Conservation (phyloP, 2,113 vertebrate genomes). For the Seriola quinqueradiata region DNA sequence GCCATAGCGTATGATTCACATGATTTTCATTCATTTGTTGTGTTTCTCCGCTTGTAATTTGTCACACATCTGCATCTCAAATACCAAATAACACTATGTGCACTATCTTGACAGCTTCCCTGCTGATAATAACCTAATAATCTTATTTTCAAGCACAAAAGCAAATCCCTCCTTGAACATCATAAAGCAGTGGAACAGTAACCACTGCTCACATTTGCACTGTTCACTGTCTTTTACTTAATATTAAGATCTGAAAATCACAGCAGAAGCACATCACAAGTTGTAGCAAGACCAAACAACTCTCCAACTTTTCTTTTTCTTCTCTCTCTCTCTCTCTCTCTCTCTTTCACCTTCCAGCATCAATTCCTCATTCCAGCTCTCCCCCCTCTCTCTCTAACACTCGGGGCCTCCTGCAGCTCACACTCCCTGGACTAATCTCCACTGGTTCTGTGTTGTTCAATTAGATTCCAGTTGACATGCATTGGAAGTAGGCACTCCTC, state of each 20-base stretch:
- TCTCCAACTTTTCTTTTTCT: conserved; percentile 34
- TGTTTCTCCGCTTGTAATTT: not conserved
- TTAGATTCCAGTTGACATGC: conserved; percentile 90
- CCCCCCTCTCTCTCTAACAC: conserved; percentile 36
- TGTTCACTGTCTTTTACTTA: not conserved
- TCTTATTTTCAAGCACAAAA: not conserved
- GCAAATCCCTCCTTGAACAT: not conserved
- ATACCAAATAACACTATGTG: not conserved
- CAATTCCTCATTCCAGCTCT: conserved; percentile 26
- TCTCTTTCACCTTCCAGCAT: conserved; percentile 21
- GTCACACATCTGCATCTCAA: not conserved
- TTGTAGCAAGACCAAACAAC: conserved; percentile 19
- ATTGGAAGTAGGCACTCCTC: conserved; percentile 85
- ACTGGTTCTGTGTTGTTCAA: conserved; percentile 86
- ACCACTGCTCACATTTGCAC: not conserved
- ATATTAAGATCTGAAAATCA: not conserved
- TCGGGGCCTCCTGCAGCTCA: conserved; percentile 64
- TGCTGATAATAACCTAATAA: not conserved
- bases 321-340: not conserved
- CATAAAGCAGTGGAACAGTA: not conserved
- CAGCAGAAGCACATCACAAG: not conserved
- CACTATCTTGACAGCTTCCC: not conserved
- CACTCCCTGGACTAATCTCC: conserved; percentile 85
- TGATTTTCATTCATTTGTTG: not conserved
- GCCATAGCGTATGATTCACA: not conserved